A percentile compares a stretch with the other conserved stretches of the same genome.
phyloP scores from a whole-genome alignment of 2,113 vertebrate species.

The Phalacrocorax carbo region DNA sequence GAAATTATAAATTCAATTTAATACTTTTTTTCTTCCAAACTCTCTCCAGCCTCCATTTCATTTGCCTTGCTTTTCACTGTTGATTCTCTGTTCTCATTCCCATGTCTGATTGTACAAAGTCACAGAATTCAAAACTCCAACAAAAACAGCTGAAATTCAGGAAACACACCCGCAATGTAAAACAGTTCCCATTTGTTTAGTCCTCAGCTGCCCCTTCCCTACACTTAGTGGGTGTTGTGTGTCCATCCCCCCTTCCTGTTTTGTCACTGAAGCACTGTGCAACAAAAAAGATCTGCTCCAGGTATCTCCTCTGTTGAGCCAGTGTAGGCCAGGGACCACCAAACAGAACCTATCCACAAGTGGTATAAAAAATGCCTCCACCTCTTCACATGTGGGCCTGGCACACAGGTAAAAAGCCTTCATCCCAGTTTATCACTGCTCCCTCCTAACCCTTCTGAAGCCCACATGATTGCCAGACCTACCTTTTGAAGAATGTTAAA shows the following conservation, averaged over 20 bases:
- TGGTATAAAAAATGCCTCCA: neutral
- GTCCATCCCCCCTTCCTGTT: neutral
- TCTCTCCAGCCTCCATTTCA: neutral
- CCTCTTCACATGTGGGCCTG: neutral
- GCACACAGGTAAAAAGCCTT: neutral
- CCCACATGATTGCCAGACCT: neutral
- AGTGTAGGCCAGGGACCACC: neutral
- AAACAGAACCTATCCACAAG: neutral
- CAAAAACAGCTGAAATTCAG: neutral
- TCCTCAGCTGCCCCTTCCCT: neutral
- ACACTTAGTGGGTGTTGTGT: neutral
- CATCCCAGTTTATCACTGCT: neutral
- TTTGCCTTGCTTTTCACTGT: neutral
- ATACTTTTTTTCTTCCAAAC: neutral
- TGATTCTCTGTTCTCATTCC: neutral
- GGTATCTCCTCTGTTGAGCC: neutral
- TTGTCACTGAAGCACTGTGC: neutral
- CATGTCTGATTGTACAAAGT: neutral
- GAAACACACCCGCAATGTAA: neutral
- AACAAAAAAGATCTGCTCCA: neutral
- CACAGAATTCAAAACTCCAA: neutral
- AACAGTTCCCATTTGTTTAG: neutral
- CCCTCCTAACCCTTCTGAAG: neutral
- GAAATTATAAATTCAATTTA: neutral
- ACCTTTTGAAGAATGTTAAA: neutral